Evolutionary conservation across 2,797 vertebrate species (phyloP), one percentile per base, ranked within the genome.

Genomic region (Lithobates pipiens): DNA sequence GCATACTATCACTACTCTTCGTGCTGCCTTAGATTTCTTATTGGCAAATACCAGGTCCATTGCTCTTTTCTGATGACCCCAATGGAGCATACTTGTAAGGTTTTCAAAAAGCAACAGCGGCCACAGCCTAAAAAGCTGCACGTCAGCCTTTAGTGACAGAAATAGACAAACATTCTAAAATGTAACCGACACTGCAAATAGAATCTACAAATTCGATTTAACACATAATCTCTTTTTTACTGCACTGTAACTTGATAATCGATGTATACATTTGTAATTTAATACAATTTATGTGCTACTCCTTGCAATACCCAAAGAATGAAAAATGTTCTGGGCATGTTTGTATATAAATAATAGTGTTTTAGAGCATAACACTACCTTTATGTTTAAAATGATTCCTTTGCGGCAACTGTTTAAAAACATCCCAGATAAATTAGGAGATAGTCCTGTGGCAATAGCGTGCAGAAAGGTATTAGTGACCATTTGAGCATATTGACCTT

Each of bases 331-430:
- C 44, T 77, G 15, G 32, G 67, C 16, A 29, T 57, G 25, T 70
- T 57, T 25, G 8, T 70, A 11, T 57, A 27, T 77, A 77, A 70
- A 83, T 70, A 25, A 69, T n/a, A 83, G 32, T 83, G 81, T 69
- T 76, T 68, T 23, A 32, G 29, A 15, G 15, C 42, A 76, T 50
- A 76, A 83, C 73, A 69, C 25, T 27, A 27, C 25, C 15, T 13
- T 57, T 5, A 54, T 54, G 10, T 27, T 67, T 25, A 27, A 67
- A 67, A 67, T 29, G 27, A 6, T 18, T 61, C 21, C 39, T 8
- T 23, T 61, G 21, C 7, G 3, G 54, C 4, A 54, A 18, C 50
- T 16, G 44, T 46, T 10, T 54, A 16, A 54, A 54, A 18, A 54
- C 16, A 54, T 54, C 50, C 5, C 50, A 18, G 50, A 16, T 13